These are phyloP conservation scores for Styela plicata DNA, from an alignment of 23 tunicate genomes.

Conservation along the genomic window DNA sequence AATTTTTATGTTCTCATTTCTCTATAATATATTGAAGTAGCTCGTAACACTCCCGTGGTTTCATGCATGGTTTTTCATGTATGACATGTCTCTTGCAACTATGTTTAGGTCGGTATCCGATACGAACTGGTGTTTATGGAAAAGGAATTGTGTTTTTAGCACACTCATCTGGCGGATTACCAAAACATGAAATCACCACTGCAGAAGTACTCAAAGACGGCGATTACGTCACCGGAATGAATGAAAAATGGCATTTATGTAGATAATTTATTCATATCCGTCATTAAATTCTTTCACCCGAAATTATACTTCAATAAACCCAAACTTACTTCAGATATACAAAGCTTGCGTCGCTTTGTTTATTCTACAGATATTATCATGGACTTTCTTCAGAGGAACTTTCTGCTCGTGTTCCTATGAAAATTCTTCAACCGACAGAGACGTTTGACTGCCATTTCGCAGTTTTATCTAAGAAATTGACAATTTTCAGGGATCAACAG, in stretches of 20 bases:
- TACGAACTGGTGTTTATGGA: conserved; percentile 66
- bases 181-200: conserved; percentile 50
- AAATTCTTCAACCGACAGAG: not conserved
- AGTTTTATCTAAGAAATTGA: too few species aligned
- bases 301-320: not conserved
- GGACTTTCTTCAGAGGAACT: not conserved
- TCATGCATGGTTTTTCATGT: not conserved
- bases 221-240: conserved; percentile 68
- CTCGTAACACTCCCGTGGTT: not conserved
- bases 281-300: too few species aligned
- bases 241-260: conserved; percentile 94
- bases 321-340: not conserved
- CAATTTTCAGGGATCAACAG: conserved; percentile 53
- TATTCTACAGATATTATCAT: too few species aligned
- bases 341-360: too few species aligned
- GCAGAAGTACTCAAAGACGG: conserved; percentile 53
- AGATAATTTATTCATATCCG: too few species aligned
- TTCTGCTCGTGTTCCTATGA: not conserved
- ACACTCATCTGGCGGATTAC: conserved; percentile 50
- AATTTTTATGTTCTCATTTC: too few species aligned
- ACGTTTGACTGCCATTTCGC: too few species aligned
- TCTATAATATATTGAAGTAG: not conserved
- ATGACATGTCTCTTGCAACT: not conserved
- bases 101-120: conserved; percentile 56
- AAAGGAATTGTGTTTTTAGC: conserved; percentile 31